A percentile compares a stretch with the other conserved stretches of the same genome.
Evolutionary conservation across 2,888 invertebrate species (phyloP).

Genomic region (Phorcus lineatus): DNA sequence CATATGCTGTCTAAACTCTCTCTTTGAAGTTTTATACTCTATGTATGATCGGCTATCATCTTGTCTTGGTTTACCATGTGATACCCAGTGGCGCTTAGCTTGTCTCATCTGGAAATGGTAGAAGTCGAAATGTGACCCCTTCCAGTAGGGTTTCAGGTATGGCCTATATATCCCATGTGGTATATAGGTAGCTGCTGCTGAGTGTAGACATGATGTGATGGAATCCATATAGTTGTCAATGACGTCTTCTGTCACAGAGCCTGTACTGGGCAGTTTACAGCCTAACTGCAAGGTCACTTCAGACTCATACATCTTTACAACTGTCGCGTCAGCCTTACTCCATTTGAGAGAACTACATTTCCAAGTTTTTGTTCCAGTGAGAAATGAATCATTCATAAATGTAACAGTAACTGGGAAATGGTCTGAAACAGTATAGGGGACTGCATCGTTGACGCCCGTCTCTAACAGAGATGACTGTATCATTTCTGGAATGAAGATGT

Average conservation of each 20-base stretch:
- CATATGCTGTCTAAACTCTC: background rate
- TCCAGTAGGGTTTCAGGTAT: constrained; percentile 17
- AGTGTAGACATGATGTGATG: background rate
- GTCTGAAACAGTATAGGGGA: background rate
- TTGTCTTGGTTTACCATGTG: background rate
- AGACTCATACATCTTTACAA: background rate
- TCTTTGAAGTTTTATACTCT: background rate
- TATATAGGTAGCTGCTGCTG: background rate
- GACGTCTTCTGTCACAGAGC: background rate
- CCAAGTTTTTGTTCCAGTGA: background rate
- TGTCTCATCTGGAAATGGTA: background rate
- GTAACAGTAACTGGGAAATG: background rate
- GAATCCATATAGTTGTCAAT: background rate
- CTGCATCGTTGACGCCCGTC: background rate
- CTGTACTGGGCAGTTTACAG: background rate
- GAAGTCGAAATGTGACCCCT: background rate
- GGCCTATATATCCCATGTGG: background rate
- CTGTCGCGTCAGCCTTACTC: background rate
- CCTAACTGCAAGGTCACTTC: background rate
- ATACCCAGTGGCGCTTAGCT: background rate
- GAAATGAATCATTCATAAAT: background rate
- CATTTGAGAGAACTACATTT: background rate
- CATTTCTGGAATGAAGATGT: background rate
- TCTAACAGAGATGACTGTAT: background rate
- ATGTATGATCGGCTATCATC: background rate